Evolutionary conservation across 2,113 vertebrate species (phyloP).

Genomic region (Aegypius monachus): DNA sequence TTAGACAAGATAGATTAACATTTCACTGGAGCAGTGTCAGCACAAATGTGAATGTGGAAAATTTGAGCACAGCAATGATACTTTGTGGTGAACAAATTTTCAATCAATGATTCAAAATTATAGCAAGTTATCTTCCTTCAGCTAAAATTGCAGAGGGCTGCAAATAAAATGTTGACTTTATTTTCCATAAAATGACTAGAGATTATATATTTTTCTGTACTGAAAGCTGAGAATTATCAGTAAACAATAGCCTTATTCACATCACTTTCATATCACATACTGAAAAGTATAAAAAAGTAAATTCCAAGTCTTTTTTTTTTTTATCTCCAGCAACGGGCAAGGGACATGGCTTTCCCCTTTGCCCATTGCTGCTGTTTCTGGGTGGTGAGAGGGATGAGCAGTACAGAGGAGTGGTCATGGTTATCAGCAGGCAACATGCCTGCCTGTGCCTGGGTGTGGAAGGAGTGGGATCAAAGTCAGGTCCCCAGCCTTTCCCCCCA

Average conservation of each 20-base stretch:
- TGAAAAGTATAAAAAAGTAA: background rate
- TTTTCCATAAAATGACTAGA: background rate
- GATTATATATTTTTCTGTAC: background rate
- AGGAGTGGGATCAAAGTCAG: background rate
- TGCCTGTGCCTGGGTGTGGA: background rate
- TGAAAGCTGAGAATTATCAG: background rate
- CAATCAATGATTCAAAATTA: slow-evolving; percentile 40
- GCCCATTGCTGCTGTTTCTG: background rate
- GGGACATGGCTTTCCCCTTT: background rate
- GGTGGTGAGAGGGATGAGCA: background rate
- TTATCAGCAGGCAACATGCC: rapidly evolving
- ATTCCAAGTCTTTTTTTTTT: background rate
- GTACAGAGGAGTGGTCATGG: background rate
- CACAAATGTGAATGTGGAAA: slow-evolving; percentile 31
- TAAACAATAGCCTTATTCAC: background rate
- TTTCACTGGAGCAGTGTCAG: slow-evolving; percentile 36
- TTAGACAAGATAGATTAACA: slow-evolving; percentile 46
- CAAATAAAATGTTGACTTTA: slow-evolving; percentile 30
- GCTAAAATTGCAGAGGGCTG: slow-evolving; percentile 25
- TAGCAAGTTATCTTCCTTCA: background rate
- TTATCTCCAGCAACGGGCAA: background rate
- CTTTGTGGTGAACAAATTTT: slow-evolving; percentile 37
- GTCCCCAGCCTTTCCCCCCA: background rate
- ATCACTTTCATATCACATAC: background rate
- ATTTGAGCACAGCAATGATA: slow-evolving; percentile 7